These are phyloP conservation scores for Astyanax mexicanus DNA, from an alignment of 2,797 vertebrate species.

Conservation along the genomic window DNA sequence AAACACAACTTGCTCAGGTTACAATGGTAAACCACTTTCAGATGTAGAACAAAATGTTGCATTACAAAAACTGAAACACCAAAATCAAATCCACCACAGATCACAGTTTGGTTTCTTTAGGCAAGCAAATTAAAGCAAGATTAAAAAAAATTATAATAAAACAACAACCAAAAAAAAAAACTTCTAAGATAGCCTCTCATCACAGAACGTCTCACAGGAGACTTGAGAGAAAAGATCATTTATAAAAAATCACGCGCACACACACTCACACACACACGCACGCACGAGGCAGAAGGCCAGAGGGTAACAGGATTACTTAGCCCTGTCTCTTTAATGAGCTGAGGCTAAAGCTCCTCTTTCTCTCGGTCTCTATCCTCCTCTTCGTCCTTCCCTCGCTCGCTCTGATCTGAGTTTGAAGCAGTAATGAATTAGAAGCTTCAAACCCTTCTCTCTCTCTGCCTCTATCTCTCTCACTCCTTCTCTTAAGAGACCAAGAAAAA, in stretches of 20 bases:
- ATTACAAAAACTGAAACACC: slow-evolving; percentile 72
- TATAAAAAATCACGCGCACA: slow-evolving; percentile 46
- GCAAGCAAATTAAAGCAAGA: slow-evolving; percentile 66
- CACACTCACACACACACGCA: slow-evolving; percentile 26
- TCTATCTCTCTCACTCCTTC: neutral
- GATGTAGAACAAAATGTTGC: slow-evolving; percentile 66
- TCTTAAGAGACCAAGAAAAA: slow-evolving; percentile 17
- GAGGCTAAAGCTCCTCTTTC: slow-evolving; percentile 61
- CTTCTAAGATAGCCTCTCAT: slow-evolving; percentile 62
- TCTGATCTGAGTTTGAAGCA: slow-evolving; percentile 61
- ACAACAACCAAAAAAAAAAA: slow-evolving; percentile 10
- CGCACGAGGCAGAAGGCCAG: slow-evolving; percentile 63
- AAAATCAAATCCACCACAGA: slow-evolving; percentile 74
- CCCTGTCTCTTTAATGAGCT: slow-evolving; percentile 70
- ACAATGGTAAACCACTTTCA: slow-evolving; percentile 53
- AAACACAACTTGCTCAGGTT: slow-evolving; percentile 48
- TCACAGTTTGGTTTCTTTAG: slow-evolving; percentile 79
- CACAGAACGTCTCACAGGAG: slow-evolving; percentile 63
- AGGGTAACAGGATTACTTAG: slow-evolving; percentile 73
- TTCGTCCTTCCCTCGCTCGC: slow-evolving; percentile 39
- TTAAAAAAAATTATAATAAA: slow-evolving; percentile 15
- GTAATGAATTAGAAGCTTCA: slow-evolving; percentile 43
- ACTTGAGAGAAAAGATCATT: slow-evolving; percentile 58
- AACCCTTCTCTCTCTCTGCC: neutral
- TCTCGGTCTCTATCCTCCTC: slow-evolving; percentile 42